Evolutionary conservation across 2,113 vertebrate genomes (phyloP).

Genomic region (Chloropsis cyanopogon): DNA sequence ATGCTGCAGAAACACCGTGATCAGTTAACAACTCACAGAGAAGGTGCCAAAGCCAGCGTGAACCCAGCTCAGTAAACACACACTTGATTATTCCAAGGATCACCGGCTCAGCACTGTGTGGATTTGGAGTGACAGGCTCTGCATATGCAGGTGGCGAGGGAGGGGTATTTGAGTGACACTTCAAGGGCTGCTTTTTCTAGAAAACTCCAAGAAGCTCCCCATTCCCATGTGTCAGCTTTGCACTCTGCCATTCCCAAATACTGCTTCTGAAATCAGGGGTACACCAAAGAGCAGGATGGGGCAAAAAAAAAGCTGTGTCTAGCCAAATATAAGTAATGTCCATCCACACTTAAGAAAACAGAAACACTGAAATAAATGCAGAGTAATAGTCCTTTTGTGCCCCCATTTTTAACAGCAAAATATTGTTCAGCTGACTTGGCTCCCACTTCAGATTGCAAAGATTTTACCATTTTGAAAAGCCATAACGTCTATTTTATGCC

Average conservation of each 20-base stretch:
- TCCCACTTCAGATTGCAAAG: neutral
- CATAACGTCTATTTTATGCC: neutral
- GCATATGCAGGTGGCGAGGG: neutral
- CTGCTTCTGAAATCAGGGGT: neutral
- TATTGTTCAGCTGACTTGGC: neutral
- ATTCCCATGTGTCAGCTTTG: neutral
- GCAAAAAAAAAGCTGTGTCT: neutral
- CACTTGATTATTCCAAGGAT: neutral
- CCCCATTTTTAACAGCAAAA: neutral
- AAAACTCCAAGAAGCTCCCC: neutral
- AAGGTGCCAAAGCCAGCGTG: neutral
- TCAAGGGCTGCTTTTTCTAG: neutral
- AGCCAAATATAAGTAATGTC: neutral
- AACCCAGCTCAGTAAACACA: neutral
- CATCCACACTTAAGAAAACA: neutral
- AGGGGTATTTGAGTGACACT: neutral
- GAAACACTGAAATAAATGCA: neutral
- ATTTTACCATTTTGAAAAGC: neutral
- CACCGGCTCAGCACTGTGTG: neutral
- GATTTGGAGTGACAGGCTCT: neutral
- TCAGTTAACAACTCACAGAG: neutral
- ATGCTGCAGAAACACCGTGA: neutral
- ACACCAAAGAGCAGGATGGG: neutral
- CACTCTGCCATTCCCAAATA: rapidly evolving
- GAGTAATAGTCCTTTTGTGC: rapidly evolving